Evolutionary conservation across 2,797 vertebrate species (phyloP), one percentile per base, ranked within the genome.

Genomic region (Eulemur albifrons): DNA sequence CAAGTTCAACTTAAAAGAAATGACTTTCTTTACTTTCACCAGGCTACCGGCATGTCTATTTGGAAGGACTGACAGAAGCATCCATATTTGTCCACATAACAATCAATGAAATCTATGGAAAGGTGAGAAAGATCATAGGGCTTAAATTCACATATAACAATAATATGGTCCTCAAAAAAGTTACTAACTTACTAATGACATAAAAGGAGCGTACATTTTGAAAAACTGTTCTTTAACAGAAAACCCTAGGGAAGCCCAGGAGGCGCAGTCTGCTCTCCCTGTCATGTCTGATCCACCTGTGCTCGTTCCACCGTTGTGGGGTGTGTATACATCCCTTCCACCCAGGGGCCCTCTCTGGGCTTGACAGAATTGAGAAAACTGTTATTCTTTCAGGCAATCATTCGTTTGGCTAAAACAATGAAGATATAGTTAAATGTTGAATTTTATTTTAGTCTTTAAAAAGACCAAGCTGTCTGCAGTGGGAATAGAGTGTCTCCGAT

Each of bases 51-150:
- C 99, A 99, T 4, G 99, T 99, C 95, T 99, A 99, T 97, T 98
- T 99, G 97, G 99, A 99, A 95, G 99, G 99, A 54, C 98, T 99
- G 98, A 99, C 99, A 12, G 99, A 99, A 98, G 99, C 99, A 20
- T 99, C 99, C 95, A 99, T 99, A 98, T 99, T 99, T 98, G 99
- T 99, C 91, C 99, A 99, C 65, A 98, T 99, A 98, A 99, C 99
- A 82, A 99, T 99, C 96, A 99, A 99, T 98, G 99, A 99, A 94
- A 99, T 99, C 97, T 99, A 99, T 76, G 99, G 99, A 88, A 99
- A 99, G 99, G 99, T 99, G 97, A 97, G 98, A 88, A 40, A n/a
- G 32, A 52, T 35, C 23, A 25, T 57, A 77, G 73, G 35, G 45
- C 72, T 75, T 45, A 90, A 83, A 84, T 52, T 45, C 35, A 32